A percentile compares a stretch with the other conserved stretches of the same genome.
Conservation (phyloP, 2,113 vertebrate species). For the Sebastes schlegelii region DNA sequence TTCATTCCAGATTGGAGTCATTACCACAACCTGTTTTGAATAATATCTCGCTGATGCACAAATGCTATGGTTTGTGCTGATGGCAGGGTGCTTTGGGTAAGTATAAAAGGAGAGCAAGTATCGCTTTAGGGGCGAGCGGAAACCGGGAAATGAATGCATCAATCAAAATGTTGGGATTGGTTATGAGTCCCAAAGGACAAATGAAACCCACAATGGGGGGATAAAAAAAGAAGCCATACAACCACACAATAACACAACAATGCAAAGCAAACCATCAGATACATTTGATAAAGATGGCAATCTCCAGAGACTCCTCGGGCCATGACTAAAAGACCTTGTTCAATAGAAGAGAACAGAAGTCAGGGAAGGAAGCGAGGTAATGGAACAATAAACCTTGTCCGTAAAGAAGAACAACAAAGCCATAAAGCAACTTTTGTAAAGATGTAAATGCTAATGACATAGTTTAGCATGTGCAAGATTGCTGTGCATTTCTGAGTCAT, state of each 20-base stretch:
- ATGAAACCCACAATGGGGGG: conserved; percentile 57
- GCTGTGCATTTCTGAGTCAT: conserved; percentile 13
- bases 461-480: conserved; percentile 34
- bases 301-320: conserved; percentile 54
- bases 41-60: conserved; percentile 63
- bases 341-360: conserved; percentile 29
- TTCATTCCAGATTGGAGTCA: conserved; percentile 52
- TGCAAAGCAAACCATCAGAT: conserved; percentile 48
- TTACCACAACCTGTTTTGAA: conserved; percentile 64
- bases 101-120: conserved; percentile 57
- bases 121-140: conserved; percentile 62
- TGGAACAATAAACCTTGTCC: conserved; percentile 41
- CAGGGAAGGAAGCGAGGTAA: background rate
- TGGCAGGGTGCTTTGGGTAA: conserved; percentile 51
- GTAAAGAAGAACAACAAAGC: conserved; percentile 42
- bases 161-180: conserved; percentile 70
- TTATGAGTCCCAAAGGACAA: conserved; percentile 70
- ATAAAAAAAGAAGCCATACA: conserved; percentile 44
- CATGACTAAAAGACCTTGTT: conserved; percentile 54
- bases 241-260: conserved; percentile 58
- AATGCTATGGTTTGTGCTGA: conserved; percentile 59
- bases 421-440: conserved; percentile 53
- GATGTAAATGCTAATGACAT: conserved; percentile 47
- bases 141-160: conserved; percentile 69
- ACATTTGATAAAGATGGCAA: conserved; percentile 57